Percentiles rank a stretch among this genome's conserved stretches.
Evolutionary conservation across 2,797 vertebrate species (phyloP).

Genomic region (Pitangus sulphuratus): DNA sequence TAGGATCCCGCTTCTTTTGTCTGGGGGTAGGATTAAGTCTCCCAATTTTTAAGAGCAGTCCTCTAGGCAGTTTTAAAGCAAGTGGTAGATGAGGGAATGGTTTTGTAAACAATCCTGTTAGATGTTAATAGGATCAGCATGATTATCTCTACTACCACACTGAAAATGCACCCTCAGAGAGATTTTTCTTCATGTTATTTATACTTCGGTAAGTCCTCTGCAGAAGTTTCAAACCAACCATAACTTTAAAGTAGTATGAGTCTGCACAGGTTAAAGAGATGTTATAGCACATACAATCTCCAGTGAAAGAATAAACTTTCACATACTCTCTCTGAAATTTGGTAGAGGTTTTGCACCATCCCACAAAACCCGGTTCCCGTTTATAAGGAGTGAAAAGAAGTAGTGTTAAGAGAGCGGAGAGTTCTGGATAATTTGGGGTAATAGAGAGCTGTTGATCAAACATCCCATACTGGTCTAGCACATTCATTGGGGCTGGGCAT

Average conservation of each 20-base stretch:
- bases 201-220: neutral
- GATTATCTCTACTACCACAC: neutral
- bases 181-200: neutral
- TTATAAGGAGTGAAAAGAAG: neutral
- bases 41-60: neutral
- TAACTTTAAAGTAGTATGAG: neutral
- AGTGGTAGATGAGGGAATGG: neutral
- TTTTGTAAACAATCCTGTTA: slow-evolving; percentile 33
- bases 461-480: neutral
- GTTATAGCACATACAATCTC: neutral
- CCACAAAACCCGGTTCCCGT: neutral
- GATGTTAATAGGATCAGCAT: slow-evolving; percentile 41
- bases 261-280: neutral
- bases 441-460: neutral
- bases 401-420: neutral
- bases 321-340: neutral
- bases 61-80: neutral
- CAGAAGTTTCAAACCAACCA: neutral
- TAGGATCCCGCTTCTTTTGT: neutral
- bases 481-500: neutral
- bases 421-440: neutral
- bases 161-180: neutral
- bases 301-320: neutral
- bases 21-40: neutral
- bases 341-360: neutral